Base-by-base conservation (phyloP, 1,140 invertebrate genomes). In the Lepidurus packardi region DNA sequence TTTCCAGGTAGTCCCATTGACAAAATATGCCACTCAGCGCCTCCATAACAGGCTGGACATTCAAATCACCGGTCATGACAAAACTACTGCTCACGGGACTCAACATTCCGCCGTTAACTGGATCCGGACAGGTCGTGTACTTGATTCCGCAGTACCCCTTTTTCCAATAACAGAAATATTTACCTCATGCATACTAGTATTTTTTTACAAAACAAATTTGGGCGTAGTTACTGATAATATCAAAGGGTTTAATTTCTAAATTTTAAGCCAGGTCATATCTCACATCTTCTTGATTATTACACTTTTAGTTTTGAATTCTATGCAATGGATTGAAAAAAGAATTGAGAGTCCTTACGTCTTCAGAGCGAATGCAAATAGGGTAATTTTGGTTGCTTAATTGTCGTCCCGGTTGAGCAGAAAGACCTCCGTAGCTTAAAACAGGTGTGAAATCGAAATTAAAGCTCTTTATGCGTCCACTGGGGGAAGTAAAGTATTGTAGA, bases 381-480 rank as follows among this genome's bases (percentile, higher is more conserved):
- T 95, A 95, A 82, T 90, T 90, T 75, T 91, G 85, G 83, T 92
- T 91, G 5, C 87, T 89, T 41, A 94, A 85, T 85, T 93, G 89
- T 79, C 92, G 84, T 44, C 93, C 93, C 1, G 85, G 87, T 9
- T 45, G 34, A 7, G 44, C 43, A 13, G 13, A 1, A 44, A 77
- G 21, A 8, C 65, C 76, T 6, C 76, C 13, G 44, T 25, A n/a
- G 21, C 75, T 65, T 73, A 84, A 84, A 81, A 90, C 90, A 10
- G 88, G 85, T 11, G 87, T 85, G 7, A 87, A 87, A 8, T 88
- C 90, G 82, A 91, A 93, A 83, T 93, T 94, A 80, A 94, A 94
- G 83, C 92, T 92, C 45, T 85, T 88, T 16, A 94, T 89, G 0
- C 87, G 90, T 16, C 90, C 92, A 8, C 87, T 86, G 2, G 85